Conservation (phyloP, 2,797 vertebrate species). For the Paratrypauchen microcephalus region DNA sequence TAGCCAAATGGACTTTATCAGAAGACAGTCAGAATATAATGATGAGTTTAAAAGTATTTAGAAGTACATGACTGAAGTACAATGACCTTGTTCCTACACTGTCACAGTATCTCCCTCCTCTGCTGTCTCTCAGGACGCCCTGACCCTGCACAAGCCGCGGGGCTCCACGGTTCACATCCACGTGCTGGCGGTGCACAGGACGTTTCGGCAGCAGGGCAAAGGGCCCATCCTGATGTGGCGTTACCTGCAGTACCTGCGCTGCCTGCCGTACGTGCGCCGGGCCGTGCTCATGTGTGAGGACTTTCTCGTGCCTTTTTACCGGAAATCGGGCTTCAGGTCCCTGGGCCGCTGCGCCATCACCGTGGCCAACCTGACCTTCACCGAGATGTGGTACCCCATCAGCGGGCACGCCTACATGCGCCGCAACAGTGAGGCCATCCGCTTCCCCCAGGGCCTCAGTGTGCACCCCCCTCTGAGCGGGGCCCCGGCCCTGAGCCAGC, state of each 20-base stretch:
- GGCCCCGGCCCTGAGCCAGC: conserved; percentile 56
- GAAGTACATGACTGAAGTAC: too few species aligned
- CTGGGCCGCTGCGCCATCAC: conserved; percentile 84
- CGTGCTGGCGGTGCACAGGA: conserved; percentile 86
- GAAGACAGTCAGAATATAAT: too few species aligned
- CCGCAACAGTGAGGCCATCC: conserved; percentile 85
- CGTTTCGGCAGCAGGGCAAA: conserved; percentile 90
- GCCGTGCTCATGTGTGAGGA: conserved; percentile 90
- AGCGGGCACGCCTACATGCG: conserved; percentile 85
- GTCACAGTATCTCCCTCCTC: background rate
- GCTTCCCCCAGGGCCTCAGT: conserved; percentile 64
- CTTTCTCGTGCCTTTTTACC: conserved; percentile 88
- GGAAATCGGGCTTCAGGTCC: conserved; percentile 84
- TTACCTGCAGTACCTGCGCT: conserved; percentile 88
- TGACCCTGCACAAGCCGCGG: conserved; percentile 85
- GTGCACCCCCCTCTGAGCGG: conserved; percentile 61
- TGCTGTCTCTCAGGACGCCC: conserved; percentile 75
- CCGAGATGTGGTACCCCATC: conserved; percentile 86
- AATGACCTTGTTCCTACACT: too few species aligned
- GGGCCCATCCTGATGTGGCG: conserved; percentile 91
- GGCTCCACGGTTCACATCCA: conserved; percentile 89
- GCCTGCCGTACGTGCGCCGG: conserved; percentile 80
- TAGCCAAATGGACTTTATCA: too few species aligned
- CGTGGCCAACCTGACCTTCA: conserved; percentile 84
- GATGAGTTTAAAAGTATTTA: background rate